These are phyloP conservation scores for Enteromius mattozi DNA, from an alignment of 2,797 vertebrate species.

Conservation along the genomic window DNA sequence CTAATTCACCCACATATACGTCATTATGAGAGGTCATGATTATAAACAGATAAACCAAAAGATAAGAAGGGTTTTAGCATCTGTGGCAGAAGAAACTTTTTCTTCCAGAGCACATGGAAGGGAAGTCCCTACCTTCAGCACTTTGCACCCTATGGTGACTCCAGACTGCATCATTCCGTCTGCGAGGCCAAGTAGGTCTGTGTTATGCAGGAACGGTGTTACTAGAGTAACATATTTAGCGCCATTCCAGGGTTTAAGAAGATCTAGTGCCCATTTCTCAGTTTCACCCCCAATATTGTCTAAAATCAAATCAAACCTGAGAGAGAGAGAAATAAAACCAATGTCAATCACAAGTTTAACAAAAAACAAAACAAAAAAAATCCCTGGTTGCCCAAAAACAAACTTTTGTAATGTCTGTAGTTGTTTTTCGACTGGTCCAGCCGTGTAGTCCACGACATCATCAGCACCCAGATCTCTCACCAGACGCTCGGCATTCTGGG, in stretches of 20 bases:
- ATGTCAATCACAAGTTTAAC: not conserved
- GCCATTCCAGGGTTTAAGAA: constrained; percentile 93
- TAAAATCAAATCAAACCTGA: constrained; percentile 93
- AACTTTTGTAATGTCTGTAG: constrained; percentile 84
- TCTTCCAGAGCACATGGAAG: not conserved
- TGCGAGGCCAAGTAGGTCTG: constrained; percentile 88
- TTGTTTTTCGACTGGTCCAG: constrained; percentile 78
- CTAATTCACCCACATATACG: not conserved
- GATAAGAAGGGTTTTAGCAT: not conserved
- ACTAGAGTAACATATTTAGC: constrained; percentile 92
- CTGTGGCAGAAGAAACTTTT: not conserved
- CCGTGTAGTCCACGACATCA: constrained; percentile 88
- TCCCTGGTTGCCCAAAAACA: constrained; percentile 45
- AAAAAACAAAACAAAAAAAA: not conserved
- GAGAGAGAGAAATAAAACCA: constrained; percentile 6
- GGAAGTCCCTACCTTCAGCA: constrained; percentile 83
- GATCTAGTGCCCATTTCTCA: constrained; percentile 86
- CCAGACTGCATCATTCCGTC: constrained; percentile 92
- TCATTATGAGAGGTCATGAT: not conserved
- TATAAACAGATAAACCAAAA: not conserved
- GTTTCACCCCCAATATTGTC: constrained; percentile 92
- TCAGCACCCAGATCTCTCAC: constrained; percentile 87
- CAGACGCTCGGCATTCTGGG: constrained; percentile 84
- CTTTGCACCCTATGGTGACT: constrained; percentile 84
- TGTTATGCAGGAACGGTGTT: constrained; percentile 92